Percentiles rank a stretch among this genome's conserved stretches.
These are phyloP conservation scores for Ceratina japonica DNA, from an alignment of 1,140 invertebrate species.

Conservation along the genomic window DNA sequence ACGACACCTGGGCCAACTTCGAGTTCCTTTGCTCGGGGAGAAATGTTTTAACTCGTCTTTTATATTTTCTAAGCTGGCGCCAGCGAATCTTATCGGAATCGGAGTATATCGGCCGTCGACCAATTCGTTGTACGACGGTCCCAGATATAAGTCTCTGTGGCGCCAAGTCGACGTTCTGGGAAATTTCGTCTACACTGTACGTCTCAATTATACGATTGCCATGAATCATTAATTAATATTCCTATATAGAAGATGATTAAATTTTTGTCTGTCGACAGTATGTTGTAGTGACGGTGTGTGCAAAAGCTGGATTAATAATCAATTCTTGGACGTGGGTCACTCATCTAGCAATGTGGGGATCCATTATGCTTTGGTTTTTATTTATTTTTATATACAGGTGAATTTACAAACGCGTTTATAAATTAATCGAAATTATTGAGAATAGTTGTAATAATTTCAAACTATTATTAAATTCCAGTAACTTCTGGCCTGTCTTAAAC, in stretches of 20 bases:
- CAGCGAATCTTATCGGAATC: constrained; percentile 62
- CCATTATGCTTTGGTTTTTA: constrained; percentile 95
- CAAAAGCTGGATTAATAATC: constrained; percentile 98
- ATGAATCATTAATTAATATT: constrained; percentile 30
- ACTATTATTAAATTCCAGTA: constrained; percentile 82
- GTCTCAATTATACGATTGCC: constrained; percentile 60
- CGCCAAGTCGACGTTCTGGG: constrained; percentile 86
- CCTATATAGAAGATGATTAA: constrained; percentile 14
- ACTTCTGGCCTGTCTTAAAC: constrained; percentile 92
- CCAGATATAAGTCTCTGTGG: constrained; percentile 68
- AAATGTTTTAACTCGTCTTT: constrained; percentile 42
- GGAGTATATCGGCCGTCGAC: constrained; percentile 64
- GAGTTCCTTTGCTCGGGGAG: constrained; percentile 36
- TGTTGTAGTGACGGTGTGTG: constrained; percentile 97
- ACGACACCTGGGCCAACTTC: constrained; percentile 59
- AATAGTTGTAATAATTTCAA: neutral
- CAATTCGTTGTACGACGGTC: constrained; percentile 63
- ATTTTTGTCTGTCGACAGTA: constrained; percentile 84
- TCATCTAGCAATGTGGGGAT: constrained; percentile 97
- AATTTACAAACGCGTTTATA: constrained; percentile 1
- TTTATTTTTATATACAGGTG: constrained; percentile 95
- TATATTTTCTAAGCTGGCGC: constrained; percentile 57
- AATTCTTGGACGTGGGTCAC: constrained; percentile 99
- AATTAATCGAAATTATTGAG: neutral
- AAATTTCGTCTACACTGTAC: constrained; percentile 98